Percentiles rank a stretch among this genome's conserved stretches.
phyloP scores from a whole-genome alignment of 2,888 invertebrate species.

The Agonopterix alstromeriana region DNA sequence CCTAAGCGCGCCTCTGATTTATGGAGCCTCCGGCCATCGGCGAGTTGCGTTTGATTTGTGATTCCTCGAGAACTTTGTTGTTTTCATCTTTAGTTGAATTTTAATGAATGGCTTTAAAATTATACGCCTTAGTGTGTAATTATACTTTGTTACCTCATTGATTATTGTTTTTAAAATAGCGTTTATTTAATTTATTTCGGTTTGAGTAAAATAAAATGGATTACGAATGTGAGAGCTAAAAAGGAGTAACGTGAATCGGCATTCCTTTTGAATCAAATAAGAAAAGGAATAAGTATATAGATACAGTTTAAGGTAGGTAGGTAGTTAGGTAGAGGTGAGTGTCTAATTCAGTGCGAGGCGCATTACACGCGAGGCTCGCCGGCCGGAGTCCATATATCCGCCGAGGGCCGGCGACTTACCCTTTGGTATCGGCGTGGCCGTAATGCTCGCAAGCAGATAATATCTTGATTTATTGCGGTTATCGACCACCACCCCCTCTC shows the following conservation, averaged over 20 bases:
- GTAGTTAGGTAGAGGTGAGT: background rate
- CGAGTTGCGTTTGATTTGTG: slow-evolving; percentile 68
- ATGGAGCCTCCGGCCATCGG: slow-evolving; percentile 57
- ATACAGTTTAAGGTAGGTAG: background rate
- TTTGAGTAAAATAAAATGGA: slow-evolving; percentile 9
- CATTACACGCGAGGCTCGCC: slow-evolving; percentile 15
- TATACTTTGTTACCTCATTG: slow-evolving; percentile 54
- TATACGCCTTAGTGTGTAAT: slow-evolving; percentile 63
- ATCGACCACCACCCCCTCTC: slow-evolving; percentile 37
- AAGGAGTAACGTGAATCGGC: background rate
- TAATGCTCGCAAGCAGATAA: slow-evolving; percentile 64
- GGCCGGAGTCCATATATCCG: slow-evolving; percentile 18
- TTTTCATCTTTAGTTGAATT: slow-evolving; percentile 71
- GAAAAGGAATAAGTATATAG: background rate
- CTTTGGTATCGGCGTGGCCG: slow-evolving; percentile 51
- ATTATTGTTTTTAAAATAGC: slow-evolving; percentile 63
- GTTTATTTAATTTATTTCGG: slow-evolving; percentile 45
- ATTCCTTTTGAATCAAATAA: background rate
- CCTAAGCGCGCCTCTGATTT: slow-evolving; percentile 72
- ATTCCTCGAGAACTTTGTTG: slow-evolving; percentile 53
- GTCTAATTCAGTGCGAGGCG: slow-evolving; percentile 14
- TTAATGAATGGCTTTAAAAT: slow-evolving; percentile 70
- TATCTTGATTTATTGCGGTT: slow-evolving; percentile 70
- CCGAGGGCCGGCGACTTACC: slow-evolving; percentile 46
- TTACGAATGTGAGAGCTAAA: slow-evolving; percentile 5